Percentiles rank a stretch among this genome's conserved stretches.
Evolutionary conservation across 2,113 vertebrate genomes (phyloP).

Genomic region (Otolemur garnettii): DNA sequence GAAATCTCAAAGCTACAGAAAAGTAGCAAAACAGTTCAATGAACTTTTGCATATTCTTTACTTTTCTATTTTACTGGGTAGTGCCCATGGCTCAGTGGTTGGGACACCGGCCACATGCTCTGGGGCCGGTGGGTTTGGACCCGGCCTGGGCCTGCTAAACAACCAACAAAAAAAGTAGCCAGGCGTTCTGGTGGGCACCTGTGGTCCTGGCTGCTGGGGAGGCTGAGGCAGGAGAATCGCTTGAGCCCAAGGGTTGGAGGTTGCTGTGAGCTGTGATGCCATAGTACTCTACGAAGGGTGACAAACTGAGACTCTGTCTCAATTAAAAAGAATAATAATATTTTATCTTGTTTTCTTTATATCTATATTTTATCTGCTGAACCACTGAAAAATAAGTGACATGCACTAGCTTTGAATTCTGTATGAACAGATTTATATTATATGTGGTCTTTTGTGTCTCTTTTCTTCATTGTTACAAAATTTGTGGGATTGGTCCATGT

Average conservation of each 20-base stretch:
- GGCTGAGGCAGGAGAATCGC: too few species aligned
- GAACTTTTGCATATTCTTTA: neutral
- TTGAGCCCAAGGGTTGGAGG: too few species aligned
- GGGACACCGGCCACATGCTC: too few species aligned
- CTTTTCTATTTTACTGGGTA: neutral
- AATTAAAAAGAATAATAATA: neutral
- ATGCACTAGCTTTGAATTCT: constrained; percentile 23
- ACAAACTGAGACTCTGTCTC: too few species aligned
- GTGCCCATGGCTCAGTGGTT: too few species aligned
- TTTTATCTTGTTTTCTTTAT: neutral
- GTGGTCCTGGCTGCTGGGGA: too few species aligned
- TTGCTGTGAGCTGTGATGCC: too few species aligned
- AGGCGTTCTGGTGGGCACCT: too few species aligned
- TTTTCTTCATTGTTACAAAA: constrained; percentile 20
- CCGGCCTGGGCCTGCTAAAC: too few species aligned
- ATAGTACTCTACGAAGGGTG: too few species aligned
- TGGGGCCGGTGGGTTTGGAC: too few species aligned
- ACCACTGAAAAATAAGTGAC: constrained; percentile 20
- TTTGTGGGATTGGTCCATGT: neutral
- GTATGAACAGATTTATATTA: neutral
- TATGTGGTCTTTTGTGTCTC: neutral
- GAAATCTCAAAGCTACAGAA: constrained; percentile 7
- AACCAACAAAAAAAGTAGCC: too few species aligned
- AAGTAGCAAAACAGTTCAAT: neutral
- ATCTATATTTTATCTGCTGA: constrained; percentile 6